phyloP scores from a whole-genome alignment of 1,140 invertebrate genomes.

The Euwallacea fornicatus region DNA sequence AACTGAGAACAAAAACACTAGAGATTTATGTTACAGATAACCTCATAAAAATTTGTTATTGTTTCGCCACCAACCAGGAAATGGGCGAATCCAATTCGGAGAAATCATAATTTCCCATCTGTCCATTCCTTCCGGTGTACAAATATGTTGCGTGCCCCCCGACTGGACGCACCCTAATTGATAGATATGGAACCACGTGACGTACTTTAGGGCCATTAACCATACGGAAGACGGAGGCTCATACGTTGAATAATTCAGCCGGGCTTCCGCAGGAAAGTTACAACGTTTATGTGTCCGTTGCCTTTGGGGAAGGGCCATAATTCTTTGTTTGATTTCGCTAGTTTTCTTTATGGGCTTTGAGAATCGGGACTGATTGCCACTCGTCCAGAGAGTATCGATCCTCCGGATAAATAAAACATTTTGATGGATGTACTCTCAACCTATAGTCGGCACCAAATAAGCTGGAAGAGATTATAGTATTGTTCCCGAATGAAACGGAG shows the following conservation, averaged over 20 bases:
- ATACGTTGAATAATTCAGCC: constrained; percentile 33
- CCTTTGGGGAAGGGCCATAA: constrained; percentile 32
- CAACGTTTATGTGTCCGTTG: constrained; percentile 31
- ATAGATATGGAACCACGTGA: constrained; percentile 28
- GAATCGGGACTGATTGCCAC: constrained; percentile 28
- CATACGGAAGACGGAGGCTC: constrained; percentile 21
- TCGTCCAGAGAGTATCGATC: constrained; percentile 25
- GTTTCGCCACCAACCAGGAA: neutral
- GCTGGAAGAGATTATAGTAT: constrained; percentile 10
- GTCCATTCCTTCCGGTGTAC: constrained; percentile 6
- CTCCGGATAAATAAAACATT: constrained; percentile 25
- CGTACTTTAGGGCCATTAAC: constrained; percentile 30
- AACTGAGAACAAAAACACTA: neutral
- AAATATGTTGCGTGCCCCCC: constrained; percentile 12
- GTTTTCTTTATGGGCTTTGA: constrained; percentile 31
- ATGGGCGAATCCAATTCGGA: neutral
- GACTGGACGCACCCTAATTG: constrained; percentile 32
- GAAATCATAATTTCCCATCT: constrained; percentile 19
- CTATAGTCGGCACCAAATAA: constrained; percentile 9
- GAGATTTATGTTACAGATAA: neutral
- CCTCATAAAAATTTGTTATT: neutral
- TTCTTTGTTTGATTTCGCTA: constrained; percentile 37
- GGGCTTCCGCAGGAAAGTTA: constrained; percentile 31
- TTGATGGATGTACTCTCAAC: constrained; percentile 9
- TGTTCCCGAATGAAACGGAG: neutral